phyloP scores from a whole-genome alignment of 2,113 vertebrate genomes.

The zebrafish (Danio rerio) region GRCz12tu NC_133177.1:49770001-49770500 shows the following conservation, averaged over 20 bases:
- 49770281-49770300: neutral
- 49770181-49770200: neutral
- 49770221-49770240: conserved; percentile 29
- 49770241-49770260: conserved; percentile 13
- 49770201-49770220: conserved; percentile 25
- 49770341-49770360: neutral
- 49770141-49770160: conserved; percentile 15
- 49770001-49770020: neutral
- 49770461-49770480: neutral
- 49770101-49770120: neutral
- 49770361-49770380: conserved; percentile 27
- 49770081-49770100: neutral
- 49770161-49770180: neutral
- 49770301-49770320: neutral
- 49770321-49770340: conserved; percentile 17
- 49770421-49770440: neutral
- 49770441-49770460: conserved; percentile 5
- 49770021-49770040: neutral
- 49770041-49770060: neutral
- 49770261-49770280: neutral
- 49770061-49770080: neutral
- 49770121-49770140: conserved; percentile 23
- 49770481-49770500: no score
- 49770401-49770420: conserved; percentile 36
- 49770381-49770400: conserved; percentile 12